Evolutionary conservation across 2,888 invertebrate species (phyloP).

Genomic region (Papilio demoleus): DNA sequence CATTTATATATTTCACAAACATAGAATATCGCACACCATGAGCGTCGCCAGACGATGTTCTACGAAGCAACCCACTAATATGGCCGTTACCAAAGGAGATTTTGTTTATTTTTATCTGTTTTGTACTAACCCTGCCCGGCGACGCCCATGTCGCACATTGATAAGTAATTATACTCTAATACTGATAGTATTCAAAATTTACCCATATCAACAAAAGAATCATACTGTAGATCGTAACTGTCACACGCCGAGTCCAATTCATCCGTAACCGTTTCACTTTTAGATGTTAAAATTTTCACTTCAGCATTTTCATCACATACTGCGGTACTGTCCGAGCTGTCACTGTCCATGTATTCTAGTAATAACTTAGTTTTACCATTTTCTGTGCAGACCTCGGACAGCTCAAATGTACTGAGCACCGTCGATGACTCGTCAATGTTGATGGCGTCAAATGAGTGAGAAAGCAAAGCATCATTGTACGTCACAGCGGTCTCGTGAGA

Average conservation of each 20-base stretch:
- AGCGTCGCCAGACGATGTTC: too few species aligned
- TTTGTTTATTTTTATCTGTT: too few species aligned
- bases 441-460: slow-evolving; percentile 67
- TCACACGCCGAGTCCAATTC: slow-evolving; percentile 63
- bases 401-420: slow-evolving; percentile 44
- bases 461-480: slow-evolving; percentile 74
- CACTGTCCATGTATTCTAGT: slow-evolving; percentile 72
- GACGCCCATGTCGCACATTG: too few species aligned
- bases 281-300: slow-evolving; percentile 49
- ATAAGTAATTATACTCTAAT: too few species aligned
- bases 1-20: slow-evolving; percentile 23
- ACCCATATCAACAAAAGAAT: slow-evolving; percentile 81
- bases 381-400: slow-evolving; percentile 46
- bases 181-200: slow-evolving; percentile 63
- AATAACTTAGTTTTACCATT: slow-evolving; percentile 46
- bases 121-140: too few species aligned
- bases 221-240: slow-evolving; percentile 76
- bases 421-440: slow-evolving; percentile 59
- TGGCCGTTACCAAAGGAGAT: too few species aligned
- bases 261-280: slow-evolving; percentile 46
- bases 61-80: too few species aligned
- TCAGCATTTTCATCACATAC: slow-evolving; percentile 62
- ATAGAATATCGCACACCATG: slow-evolving; percentile 18
- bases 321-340: slow-evolving; percentile 71
- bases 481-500: slow-evolving; percentile 63